Conservation (phyloP, 1,140 invertebrate species). For the Trichonephila clavipes region DNA sequence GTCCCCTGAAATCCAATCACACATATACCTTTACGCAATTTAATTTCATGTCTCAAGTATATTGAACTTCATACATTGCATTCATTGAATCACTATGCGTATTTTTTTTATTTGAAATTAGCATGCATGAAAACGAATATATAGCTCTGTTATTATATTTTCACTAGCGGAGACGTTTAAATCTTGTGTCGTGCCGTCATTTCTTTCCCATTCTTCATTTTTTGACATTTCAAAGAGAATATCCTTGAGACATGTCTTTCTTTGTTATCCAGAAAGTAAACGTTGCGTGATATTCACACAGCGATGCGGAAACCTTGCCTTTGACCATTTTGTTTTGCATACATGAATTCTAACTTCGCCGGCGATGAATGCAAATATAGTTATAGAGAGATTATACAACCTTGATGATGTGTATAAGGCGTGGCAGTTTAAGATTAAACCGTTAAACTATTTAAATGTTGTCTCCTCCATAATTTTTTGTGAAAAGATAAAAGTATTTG, state of each 20-base stretch:
- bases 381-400: background rate
- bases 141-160: background rate
- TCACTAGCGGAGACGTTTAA: background rate
- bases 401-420: background rate
- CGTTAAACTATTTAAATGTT: too few relatives aligned
- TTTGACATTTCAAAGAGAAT: slow-evolving; percentile 27
- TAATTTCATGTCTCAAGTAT: too few relatives aligned
- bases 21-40: too few relatives aligned
- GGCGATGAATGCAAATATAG: background rate
- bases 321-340: background rate
- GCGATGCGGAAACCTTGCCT: background rate
- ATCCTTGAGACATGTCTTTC: background rate
- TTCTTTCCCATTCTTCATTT: slow-evolving; percentile 4
- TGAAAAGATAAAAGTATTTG: too few relatives aligned
- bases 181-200: background rate
- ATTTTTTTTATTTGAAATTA: too few relatives aligned
- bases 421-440: background rate
- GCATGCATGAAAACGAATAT: too few relatives aligned
- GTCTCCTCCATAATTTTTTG: too few relatives aligned
- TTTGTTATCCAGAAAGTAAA: background rate
- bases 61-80: too few relatives aligned
- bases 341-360: background rate
- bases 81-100: too few relatives aligned
- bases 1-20: too few relatives aligned
- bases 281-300: background rate